These are phyloP conservation scores for Dendropsophus ebraccatus DNA, from an alignment of 2,113 vertebrate genomes.

Conservation along the genomic window DNA sequence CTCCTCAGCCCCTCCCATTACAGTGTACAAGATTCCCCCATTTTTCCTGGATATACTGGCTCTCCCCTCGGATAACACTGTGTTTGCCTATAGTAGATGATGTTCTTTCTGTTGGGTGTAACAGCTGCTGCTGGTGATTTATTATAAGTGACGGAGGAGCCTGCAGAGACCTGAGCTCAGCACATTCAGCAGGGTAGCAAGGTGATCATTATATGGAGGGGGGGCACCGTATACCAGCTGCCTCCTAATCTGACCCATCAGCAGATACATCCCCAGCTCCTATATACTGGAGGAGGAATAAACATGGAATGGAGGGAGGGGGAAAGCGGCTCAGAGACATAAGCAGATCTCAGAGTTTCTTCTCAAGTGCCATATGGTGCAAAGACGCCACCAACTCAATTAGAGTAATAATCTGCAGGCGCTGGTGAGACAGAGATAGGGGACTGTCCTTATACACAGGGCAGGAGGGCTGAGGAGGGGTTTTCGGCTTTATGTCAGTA, in stretches of 20 bases:
- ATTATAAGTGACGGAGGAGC: not conserved
- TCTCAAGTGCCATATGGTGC: not conserved
- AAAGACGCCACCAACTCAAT: not conserved
- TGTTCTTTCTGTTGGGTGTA: not conserved
- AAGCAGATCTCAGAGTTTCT: not conserved
- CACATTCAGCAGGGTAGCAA: not conserved
- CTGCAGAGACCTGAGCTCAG: slow-evolving; percentile 9
- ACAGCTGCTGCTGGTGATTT: not conserved
- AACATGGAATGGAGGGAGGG: not conserved
- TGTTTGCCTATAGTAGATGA: not conserved
- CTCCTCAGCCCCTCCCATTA: no score
- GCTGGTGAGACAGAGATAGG: not conserved
- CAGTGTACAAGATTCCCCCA: no score
- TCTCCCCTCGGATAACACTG: not conserved
- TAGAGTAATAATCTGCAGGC: not conserved
- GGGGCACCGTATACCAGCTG: not conserved
- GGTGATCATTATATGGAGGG: not conserved
- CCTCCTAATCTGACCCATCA: not conserved
- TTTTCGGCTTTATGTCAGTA: no score
- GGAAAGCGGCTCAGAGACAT: slow-evolving; percentile 3
- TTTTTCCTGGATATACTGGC: not conserved
- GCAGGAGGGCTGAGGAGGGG: no score
- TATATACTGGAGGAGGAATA: not conserved
- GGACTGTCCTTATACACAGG: no score
- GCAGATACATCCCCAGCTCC: not conserved